A percentile compares a stretch with the other conserved stretches of the same genome.
phyloP scores from a whole-genome alignment of 1,140 invertebrate genomes.

The Leptopilina boulardi region DNA sequence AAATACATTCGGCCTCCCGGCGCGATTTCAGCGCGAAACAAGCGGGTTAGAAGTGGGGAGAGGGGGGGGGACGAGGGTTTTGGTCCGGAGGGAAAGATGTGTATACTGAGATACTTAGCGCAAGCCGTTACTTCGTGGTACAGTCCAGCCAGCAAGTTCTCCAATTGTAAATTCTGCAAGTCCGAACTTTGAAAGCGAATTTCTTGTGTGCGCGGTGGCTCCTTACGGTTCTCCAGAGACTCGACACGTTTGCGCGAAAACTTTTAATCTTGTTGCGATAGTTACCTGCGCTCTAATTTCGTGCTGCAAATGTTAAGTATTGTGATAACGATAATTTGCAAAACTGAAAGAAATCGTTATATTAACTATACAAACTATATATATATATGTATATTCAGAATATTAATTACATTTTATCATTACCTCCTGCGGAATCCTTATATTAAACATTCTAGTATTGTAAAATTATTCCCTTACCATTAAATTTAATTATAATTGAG shows the following conservation, averaged over 20 bases:
- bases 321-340: too few relatives aligned
- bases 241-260: not conserved
- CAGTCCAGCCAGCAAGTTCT: slow-evolving; percentile 49
- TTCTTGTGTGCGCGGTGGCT: not conserved
- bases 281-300: slow-evolving; percentile 21
- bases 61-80: slow-evolving; percentile 7
- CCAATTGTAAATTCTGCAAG: slow-evolving; percentile 22
- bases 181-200: slow-evolving; percentile 36
- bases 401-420: too few relatives aligned
- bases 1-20: slow-evolving; percentile 53
- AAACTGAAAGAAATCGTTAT: too few relatives aligned
- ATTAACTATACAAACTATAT: too few relatives aligned
- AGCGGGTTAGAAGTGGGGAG: too few relatives aligned
- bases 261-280: slow-evolving; percentile 23
- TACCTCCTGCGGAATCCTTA: too few relatives aligned
- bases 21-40: slow-evolving; percentile 49
- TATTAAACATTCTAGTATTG: too few relatives aligned
- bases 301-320: not conserved
- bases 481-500: too few relatives aligned
- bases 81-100: slow-evolving; percentile 44
- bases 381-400: too few relatives aligned
- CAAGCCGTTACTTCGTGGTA: slow-evolving; percentile 56
- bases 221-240: not conserved
- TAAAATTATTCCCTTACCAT: too few relatives aligned
- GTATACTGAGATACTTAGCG: slow-evolving; percentile 55